phyloP scores from a whole-genome alignment of 2,113 vertebrate genomes.

The Mustelus asterias region DNA sequence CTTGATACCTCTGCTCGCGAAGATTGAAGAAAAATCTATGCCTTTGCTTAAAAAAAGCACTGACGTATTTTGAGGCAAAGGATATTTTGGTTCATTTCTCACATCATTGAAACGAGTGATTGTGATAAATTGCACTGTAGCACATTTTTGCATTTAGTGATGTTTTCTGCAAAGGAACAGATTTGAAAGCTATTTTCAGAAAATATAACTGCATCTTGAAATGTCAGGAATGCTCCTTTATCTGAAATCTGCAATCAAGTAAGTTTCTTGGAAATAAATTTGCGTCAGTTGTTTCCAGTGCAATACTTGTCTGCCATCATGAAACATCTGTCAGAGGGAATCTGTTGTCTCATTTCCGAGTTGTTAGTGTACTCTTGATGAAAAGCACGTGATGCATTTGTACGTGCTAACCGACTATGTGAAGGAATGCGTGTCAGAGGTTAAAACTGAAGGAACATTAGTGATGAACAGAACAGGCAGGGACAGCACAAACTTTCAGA shows the following conservation, averaged over 20 bases:
- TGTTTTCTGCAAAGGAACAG: background rate
- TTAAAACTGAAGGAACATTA: background rate
- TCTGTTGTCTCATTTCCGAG: background rate
- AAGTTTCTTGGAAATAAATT: background rate
- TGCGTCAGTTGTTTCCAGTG: background rate
- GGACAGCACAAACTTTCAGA: background rate
- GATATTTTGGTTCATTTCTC: background rate
- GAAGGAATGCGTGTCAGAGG: background rate
- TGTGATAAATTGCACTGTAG: background rate
- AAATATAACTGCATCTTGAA: background rate
- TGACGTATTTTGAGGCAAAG: background rate
- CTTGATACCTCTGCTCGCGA: background rate
- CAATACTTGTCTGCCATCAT: background rate
- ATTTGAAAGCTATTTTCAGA: slow-evolving; percentile 1
- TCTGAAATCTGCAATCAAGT: background rate
- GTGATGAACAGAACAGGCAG: background rate
- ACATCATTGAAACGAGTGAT: background rate
- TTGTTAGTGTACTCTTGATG: background rate
- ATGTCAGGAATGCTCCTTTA: background rate
- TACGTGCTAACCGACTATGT: background rate
- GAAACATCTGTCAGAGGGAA: background rate
- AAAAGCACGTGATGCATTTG: background rate
- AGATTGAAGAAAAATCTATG: background rate
- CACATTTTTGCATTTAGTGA: background rate
- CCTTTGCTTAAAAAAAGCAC: background rate